Base-by-base conservation (phyloP, 2,888 invertebrate genomes). In the Hesperia comma region DNA sequence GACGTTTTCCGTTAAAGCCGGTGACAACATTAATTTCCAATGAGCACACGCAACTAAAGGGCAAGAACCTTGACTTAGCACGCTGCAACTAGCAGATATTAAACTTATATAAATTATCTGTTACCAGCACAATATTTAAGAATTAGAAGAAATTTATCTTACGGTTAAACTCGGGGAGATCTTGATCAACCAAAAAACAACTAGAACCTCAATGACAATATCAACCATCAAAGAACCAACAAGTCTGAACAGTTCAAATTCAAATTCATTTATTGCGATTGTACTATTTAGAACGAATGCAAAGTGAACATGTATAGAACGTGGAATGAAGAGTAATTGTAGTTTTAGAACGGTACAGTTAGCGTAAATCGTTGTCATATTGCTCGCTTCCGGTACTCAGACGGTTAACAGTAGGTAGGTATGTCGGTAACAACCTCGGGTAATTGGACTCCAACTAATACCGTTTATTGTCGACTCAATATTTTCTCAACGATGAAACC, bases 281-380 rank as follows among this genome's bases (percentile, higher is more conserved):
- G 26, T 26, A 58, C 46, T 58, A 43, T 58, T 15, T 33, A 17
- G 17, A 55, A 55, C n/a, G 54, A n/a, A 54, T 15, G 54, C 10
- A 2, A 57, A 21, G 43, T 57, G 43, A 43, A 43, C 43, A 19
- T 57, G 57, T 41, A 57, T 57, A n/a, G 57, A 56, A 57, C 43
- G 41, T 58, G 26, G 46, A 46, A 58, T 58, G 58, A 46, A 43
- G 58, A 62, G 40, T 62, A 62, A 62, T 62, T 54, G 53, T 62
- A 21, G 60, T 61, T 46, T 53, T 40, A 67, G 66, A 61, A 61
- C 66, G 46, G 61, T 67, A 67, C 66, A 49, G 66, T 61, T 55
- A 67, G 55, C 60, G 66, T 67, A 60, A 67, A 67, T 67, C 61
- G 66, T 60, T 61, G 66, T 67, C 60, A 67, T 66, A 66, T 66